These are phyloP conservation scores for Hydriomena furcata DNA, from an alignment of 2,888 invertebrate genomes.

Conservation along the genomic window DNA sequence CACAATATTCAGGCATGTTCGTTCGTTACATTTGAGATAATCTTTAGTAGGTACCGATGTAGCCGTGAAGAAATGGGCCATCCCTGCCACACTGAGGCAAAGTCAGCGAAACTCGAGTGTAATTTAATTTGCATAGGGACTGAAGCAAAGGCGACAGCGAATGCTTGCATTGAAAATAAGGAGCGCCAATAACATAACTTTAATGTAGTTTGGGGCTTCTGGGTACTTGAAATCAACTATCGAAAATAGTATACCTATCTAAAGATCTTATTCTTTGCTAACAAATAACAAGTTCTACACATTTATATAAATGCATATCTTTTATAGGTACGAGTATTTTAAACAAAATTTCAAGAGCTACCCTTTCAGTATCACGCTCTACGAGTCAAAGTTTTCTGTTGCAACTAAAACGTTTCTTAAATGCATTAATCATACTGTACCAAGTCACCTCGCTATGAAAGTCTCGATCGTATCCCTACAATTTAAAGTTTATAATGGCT, in stretches of 20 bases:
- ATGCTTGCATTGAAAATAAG: slow-evolving; percentile 10
- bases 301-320: slow-evolving; percentile 1
- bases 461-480: slow-evolving; percentile 54
- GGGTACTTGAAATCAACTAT: background rate
- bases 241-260: no score
- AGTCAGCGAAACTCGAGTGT: slow-evolving; percentile 72
- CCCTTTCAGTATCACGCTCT: slow-evolving; percentile 52
- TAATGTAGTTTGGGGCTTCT: no score
- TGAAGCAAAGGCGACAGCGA: slow-evolving; percentile 62
- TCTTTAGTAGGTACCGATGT: slow-evolving; percentile 39
- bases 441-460: slow-evolving; percentile 46
- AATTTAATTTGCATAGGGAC: slow-evolving; percentile 74
- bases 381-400: slow-evolving; percentile 66
- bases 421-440: slow-evolving; percentile 69
- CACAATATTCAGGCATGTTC: slow-evolving; percentile 32
- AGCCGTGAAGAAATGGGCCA: slow-evolving; percentile 55
- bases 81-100: slow-evolving; percentile 58
- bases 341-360: slow-evolving; percentile 40
- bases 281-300: no score
- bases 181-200: background rate
- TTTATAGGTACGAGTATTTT: no score
- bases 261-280: no score
- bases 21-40: slow-evolving; percentile 38
- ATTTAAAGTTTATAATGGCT: slow-evolving; percentile 54
- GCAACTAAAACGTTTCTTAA: slow-evolving; percentile 69